These are phyloP conservation scores for Fragum fragum DNA, from an alignment of 2,888 invertebrate species.

Conservation along the genomic window DNA sequence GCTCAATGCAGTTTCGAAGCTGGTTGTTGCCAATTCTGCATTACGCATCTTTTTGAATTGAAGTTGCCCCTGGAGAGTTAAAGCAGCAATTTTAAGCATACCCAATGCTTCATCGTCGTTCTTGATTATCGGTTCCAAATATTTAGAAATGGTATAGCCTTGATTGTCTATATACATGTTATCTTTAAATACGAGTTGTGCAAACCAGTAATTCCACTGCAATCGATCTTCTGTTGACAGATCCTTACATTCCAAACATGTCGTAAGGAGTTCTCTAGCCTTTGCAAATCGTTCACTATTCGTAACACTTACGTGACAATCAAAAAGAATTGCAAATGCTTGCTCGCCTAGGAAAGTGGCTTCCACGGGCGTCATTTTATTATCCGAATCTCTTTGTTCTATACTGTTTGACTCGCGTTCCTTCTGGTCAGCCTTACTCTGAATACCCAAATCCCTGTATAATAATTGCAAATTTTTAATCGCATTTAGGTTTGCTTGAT, in stretches of 20 bases:
- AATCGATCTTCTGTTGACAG: background rate
- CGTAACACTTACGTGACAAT: background rate
- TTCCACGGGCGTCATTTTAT: background rate
- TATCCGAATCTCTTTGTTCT: background rate
- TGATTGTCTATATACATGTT: background rate
- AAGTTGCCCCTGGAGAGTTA: background rate
- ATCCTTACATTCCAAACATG: background rate
- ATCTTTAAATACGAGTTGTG: background rate
- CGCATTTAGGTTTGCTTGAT: conserved; percentile 15
- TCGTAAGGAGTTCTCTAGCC: background rate
- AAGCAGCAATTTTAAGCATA: background rate
- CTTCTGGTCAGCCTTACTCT: background rate
- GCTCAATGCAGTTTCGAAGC: background rate
- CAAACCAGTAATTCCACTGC: conserved; percentile 32
- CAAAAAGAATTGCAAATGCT: conserved; percentile 24
- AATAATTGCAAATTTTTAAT: background rate
- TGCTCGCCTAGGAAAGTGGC: conserved; percentile 21
- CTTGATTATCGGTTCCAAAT: background rate
- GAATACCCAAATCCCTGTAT: conserved; percentile 11
- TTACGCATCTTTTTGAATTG: background rate
- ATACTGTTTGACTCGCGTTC: background rate
- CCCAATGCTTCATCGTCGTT: background rate
- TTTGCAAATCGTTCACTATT: conserved; percentile 3
- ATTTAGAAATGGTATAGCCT: background rate
- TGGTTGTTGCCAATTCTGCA: background rate